Evolutionary conservation across 2,113 vertebrate species (phyloP).

Genomic region (Nipponia nippon): DNA sequence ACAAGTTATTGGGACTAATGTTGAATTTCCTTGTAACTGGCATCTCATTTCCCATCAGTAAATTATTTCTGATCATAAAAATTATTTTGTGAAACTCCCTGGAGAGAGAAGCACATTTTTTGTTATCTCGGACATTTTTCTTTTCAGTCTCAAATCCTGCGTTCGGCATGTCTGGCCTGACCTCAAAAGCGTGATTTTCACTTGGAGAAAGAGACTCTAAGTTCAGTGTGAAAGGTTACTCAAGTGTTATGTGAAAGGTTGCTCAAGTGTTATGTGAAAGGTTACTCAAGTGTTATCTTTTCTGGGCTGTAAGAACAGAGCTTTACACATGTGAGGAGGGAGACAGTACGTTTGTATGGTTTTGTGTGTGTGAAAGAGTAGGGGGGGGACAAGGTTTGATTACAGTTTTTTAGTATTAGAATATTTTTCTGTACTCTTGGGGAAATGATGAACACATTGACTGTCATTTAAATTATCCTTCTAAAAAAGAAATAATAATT

Average conservation of each 20-base stretch:
- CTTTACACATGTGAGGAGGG: background rate
- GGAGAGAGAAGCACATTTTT: background rate
- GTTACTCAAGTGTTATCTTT: background rate
- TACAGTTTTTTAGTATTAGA: background rate
- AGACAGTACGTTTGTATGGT: background rate
- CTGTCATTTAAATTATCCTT: background rate
- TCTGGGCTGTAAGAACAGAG: background rate
- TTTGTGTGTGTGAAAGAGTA: background rate
- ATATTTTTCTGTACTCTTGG: background rate
- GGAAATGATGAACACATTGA: background rate
- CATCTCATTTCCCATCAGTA: background rate
- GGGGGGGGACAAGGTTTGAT: background rate
- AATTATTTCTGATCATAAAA: constrained; percentile 6
- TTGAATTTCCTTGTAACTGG: background rate
- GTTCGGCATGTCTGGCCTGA: background rate
- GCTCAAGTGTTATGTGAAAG: no score
- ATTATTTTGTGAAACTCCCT: background rate
- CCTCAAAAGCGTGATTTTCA: background rate
- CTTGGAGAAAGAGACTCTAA: background rate
- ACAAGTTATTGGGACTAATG: background rate
- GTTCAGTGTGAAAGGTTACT: background rate
- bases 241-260: background rate
- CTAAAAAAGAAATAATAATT: background rate
- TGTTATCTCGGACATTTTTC: background rate
- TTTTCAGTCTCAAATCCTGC: background rate